phyloP scores from a whole-genome alignment of 2,888 invertebrate genomes.

The Augiades crinisus region DNA sequence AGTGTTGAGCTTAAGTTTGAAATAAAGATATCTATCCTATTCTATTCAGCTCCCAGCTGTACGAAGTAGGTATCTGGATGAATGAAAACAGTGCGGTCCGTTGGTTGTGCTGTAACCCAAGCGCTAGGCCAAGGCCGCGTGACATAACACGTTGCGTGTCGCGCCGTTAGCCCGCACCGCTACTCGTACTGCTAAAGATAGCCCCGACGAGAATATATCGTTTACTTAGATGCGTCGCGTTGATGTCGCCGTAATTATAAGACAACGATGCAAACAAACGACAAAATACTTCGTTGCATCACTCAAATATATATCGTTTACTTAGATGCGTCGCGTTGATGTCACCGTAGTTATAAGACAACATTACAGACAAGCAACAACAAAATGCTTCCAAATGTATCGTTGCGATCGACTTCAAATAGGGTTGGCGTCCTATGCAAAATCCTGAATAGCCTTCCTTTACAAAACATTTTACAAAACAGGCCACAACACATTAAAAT shows the following conservation, averaged over 20 bases:
- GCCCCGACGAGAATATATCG: conserved; percentile 27
- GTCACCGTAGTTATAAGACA: conserved; percentile 4
- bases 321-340: conserved; percentile 26
- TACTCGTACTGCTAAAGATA: conserved; percentile 32
- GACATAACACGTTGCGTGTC: conserved; percentile 57
- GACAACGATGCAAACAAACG: too few species aligned
- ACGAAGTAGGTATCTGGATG: conserved; percentile 26
- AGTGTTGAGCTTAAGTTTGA: too few species aligned
- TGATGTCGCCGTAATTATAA: conserved; percentile 3
- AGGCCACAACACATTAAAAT: too few species aligned
- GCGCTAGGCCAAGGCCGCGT: conserved; percentile 76
- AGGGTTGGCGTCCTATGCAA: too few species aligned
- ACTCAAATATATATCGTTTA: conserved; percentile 32
- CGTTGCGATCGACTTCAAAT: too few species aligned
- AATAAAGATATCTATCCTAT: too few species aligned
- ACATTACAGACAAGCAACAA: too few species aligned
- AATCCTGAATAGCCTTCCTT: too few species aligned
- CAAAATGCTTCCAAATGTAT: too few species aligned
- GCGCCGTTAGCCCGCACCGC: conserved; percentile 49
- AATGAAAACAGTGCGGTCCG: conserved; percentile 44
- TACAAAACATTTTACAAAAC: too few species aligned
- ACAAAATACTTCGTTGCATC: too few species aligned
- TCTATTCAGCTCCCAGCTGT: too few species aligned
- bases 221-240: conserved; percentile 29
- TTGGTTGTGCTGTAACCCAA: conserved; percentile 48